These are phyloP conservation scores for Dichetophora obliterata DNA, from an alignment of 2,888 invertebrate genomes.

Conservation along the genomic window DNA sequence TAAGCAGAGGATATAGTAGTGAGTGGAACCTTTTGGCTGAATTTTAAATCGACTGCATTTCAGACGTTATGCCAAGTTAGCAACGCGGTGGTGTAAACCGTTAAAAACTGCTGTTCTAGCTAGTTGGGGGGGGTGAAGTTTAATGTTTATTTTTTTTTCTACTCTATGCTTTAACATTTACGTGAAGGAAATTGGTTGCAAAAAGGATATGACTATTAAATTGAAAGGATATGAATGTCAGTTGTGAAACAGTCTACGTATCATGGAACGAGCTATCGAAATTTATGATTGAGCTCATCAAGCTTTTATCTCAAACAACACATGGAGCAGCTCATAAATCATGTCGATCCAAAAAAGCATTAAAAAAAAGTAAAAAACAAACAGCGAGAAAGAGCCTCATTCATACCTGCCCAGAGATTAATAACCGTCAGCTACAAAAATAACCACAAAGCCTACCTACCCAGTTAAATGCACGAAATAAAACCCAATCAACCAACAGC, in stretches of 20 bases:
- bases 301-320: background rate
- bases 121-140: background rate
- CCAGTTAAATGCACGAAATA: background rate
- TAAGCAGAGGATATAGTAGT: background rate
- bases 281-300: slow-evolving; percentile 11
- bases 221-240: slow-evolving; percentile 4
- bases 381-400: background rate
- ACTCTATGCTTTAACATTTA: slow-evolving; percentile 6
- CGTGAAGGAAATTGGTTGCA: slow-evolving; percentile 16
- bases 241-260: background rate
- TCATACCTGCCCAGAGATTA: background rate
- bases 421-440: background rate
- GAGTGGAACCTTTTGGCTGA: background rate
- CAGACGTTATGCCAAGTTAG: background rate
- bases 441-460: background rate
- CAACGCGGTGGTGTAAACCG: background rate
- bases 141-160: background rate
- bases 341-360: background rate
- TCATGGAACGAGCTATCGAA: background rate
- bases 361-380: background rate
- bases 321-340: slow-evolving; percentile 16
- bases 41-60: background rate
- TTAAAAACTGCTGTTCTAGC: background rate
- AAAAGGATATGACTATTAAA: slow-evolving; percentile 24
- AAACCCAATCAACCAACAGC: background rate